phyloP scores from a whole-genome alignment of 2,797 vertebrate species.

The Chiropotes sagulatus region DNA sequence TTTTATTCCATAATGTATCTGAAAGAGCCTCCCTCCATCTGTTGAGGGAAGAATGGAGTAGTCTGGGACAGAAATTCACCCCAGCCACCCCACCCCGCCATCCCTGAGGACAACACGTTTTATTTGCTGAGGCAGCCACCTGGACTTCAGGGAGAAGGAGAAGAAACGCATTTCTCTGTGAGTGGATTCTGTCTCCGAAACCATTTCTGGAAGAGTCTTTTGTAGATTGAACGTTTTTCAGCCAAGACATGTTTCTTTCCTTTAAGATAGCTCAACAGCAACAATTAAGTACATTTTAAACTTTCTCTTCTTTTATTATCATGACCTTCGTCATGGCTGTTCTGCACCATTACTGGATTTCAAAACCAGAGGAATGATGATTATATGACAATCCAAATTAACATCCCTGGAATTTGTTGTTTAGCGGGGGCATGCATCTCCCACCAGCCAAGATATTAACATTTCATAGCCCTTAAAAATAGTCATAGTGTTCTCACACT shows the following conservation, averaged over 20 bases:
- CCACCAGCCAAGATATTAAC: not conserved
- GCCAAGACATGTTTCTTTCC: not conserved
- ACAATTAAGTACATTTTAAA: conserved; percentile 24
- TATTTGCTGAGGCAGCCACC: not conserved
- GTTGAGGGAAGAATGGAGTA: not conserved
- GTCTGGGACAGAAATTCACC: not conserved
- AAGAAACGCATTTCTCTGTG: not conserved
- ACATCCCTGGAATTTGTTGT: not conserved
- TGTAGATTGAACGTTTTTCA: not conserved
- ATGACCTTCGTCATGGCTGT: not conserved
- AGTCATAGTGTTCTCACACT: conserved; percentile 34
- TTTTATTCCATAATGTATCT: conserved; percentile 44
- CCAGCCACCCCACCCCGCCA: not conserved
- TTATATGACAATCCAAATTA: conserved; percentile 22
- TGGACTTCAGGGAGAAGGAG: not conserved
- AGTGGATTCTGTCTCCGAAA: not conserved
- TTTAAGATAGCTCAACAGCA: not conserved
- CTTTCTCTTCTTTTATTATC: conserved; percentile 4
- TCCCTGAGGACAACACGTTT: not conserved
- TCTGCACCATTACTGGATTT: not conserved
- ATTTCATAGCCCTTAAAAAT: conserved; percentile 55
- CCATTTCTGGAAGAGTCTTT: not conserved
- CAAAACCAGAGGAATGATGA: conserved; percentile 9
- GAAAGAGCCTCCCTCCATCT: not conserved
- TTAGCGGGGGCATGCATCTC: not conserved